Percentiles rank a stretch among this genome's conserved stretches.
Conservation (phyloP, 2,113 vertebrate species). For the Astatotilapia flaviijosephi region DNA sequence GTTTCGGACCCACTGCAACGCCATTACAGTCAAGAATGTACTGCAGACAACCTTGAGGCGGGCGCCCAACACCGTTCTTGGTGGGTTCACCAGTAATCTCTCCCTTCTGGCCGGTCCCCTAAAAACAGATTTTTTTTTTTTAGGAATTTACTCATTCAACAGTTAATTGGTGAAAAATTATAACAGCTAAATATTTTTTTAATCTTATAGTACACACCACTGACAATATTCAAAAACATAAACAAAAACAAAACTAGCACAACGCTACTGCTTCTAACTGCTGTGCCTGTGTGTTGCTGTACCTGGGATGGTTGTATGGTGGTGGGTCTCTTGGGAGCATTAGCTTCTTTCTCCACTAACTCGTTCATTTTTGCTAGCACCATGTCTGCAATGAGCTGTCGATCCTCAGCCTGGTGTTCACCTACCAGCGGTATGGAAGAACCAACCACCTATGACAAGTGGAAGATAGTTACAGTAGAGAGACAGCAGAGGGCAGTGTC, state of each 20-base stretch:
- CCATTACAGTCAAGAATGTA: slow-evolving; percentile 99
- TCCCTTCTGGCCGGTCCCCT: slow-evolving; percentile 85
- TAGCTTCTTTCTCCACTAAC: slow-evolving; percentile 77
- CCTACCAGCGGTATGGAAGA: slow-evolving; percentile 90
- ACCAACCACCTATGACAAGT: slow-evolving; percentile 79
- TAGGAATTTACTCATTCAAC: background rate
- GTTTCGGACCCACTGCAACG: slow-evolving; percentile 91
- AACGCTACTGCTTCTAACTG: background rate
- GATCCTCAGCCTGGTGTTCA: slow-evolving; percentile 86
- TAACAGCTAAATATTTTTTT: background rate
- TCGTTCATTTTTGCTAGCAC: slow-evolving; percentile 86
- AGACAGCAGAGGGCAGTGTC: background rate
- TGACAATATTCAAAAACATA: background rate
- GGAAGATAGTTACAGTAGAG: background rate
- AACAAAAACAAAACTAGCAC: background rate
- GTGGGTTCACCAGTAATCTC: slow-evolving; percentile 73
- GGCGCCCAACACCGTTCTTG: slow-evolving; percentile 80
- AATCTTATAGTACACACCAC: background rate
- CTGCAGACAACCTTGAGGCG: slow-evolving; percentile 98
- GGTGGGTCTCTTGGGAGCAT: slow-evolving; percentile 81
- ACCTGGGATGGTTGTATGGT: slow-evolving; percentile 88
- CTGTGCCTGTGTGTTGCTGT: background rate
- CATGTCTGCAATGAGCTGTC: slow-evolving; percentile 84
- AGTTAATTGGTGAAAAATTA: background rate
- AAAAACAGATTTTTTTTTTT: background rate